Evolutionary conservation across 2,888 invertebrate genomes (phyloP).

Genomic region (Quadroppia sp.): DNA sequence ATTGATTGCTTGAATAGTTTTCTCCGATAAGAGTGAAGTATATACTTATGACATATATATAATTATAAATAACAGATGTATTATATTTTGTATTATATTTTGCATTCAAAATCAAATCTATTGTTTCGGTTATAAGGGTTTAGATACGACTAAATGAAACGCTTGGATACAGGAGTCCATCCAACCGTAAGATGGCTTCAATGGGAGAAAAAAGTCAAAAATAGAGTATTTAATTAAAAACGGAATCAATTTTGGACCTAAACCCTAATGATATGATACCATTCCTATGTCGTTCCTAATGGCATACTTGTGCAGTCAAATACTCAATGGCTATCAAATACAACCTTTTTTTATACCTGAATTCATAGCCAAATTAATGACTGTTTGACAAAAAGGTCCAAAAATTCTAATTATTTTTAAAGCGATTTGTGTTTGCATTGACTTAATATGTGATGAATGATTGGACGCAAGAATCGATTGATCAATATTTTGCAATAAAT

Average conservation of each 20-base stretch:
- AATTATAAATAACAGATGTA: slow-evolving; percentile 32
- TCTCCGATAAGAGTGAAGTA: slow-evolving; percentile 22
- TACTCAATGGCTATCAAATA: too few species aligned
- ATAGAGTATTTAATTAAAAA: slow-evolving; percentile 26
- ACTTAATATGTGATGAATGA: background rate
- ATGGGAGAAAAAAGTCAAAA: background rate
- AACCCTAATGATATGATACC: background rate
- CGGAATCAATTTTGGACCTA: background rate
- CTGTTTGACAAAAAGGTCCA: too few species aligned
- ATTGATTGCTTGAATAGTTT: background rate
- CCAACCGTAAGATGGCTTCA: background rate
- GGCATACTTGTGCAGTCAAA: too few species aligned
- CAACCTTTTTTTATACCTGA: too few species aligned
- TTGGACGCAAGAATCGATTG: background rate
- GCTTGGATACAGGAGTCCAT: slow-evolving; percentile 29
- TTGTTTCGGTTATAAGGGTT: background rate
- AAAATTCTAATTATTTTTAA: too few species aligned
- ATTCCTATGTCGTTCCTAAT: background rate
- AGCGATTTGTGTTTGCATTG: background rate
- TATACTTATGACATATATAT: background rate
- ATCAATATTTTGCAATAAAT: slow-evolving; percentile 1
- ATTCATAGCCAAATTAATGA: too few species aligned
- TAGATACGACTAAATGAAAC: slow-evolving; percentile 27
- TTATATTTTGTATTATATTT: slow-evolving; percentile 12
- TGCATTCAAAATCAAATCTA: slow-evolving; percentile 7